Percentiles rank a stretch among this genome's conserved stretches.
phyloP scores from a whole-genome alignment of 1,140 invertebrate genomes.

The Drosophila saltans region DNA sequence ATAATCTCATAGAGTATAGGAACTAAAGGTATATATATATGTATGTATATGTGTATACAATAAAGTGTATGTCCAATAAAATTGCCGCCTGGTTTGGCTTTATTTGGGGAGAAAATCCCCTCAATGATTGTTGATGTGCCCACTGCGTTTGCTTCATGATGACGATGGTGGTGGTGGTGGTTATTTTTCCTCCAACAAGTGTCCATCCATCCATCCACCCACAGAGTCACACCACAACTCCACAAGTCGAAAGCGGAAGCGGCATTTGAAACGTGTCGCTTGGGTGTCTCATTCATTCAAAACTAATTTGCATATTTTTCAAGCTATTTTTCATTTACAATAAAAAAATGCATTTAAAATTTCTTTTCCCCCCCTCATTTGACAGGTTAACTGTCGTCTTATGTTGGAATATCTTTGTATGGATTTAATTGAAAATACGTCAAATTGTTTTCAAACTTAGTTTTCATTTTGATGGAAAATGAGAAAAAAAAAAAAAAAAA shows the following conservation, averaged over 20 bases:
- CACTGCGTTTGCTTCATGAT: slow-evolving; percentile 9
- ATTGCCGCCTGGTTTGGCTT: slow-evolving; percentile 35
- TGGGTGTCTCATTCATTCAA: slow-evolving; percentile 31
- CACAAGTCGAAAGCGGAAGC: slow-evolving; percentile 51
- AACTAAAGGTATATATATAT: slow-evolving; percentile 1
- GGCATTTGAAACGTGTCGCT: slow-evolving; percentile 69
- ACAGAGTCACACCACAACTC: not conserved
- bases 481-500: not conserved
- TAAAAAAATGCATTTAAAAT: slow-evolving; percentile 43
- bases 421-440: slow-evolving; percentile 62
- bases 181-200: slow-evolving; percentile 61
- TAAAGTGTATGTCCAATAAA: slow-evolving; percentile 49
- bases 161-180: slow-evolving; percentile 55
- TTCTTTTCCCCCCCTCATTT: slow-evolving; percentile 40
- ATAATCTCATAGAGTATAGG: not conserved
- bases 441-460: slow-evolving; percentile 47
- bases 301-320: slow-evolving; percentile 72
- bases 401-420: slow-evolving; percentile 44
- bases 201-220: slow-evolving; percentile 38
- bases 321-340: slow-evolving; percentile 49
- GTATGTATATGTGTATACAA: not conserved
- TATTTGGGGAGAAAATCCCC: slow-evolving; percentile 66
- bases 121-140: slow-evolving; percentile 12
- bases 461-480: not conserved
- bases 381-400: slow-evolving; percentile 47